Conservation (phyloP, 2,888 invertebrate genomes). For the Nesidiocoris tenuis region DNA sequence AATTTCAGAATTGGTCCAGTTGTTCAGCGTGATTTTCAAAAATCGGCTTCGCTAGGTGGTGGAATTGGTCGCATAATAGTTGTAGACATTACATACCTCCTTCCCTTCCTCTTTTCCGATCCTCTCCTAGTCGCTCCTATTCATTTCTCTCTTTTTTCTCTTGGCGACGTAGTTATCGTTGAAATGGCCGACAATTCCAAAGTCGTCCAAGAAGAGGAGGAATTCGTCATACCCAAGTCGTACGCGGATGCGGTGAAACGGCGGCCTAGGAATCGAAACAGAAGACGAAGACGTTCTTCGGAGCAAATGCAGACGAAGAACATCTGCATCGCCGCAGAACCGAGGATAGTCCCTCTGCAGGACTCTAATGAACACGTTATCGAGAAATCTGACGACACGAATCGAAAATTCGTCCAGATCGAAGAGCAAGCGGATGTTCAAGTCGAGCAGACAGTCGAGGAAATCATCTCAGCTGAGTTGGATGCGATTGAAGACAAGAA, state of each 20-base stretch:
- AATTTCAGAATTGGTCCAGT: too few relatives aligned
- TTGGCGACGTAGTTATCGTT: background rate
- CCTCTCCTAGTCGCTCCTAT: too few relatives aligned
- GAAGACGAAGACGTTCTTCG: background rate
- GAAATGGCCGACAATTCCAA: background rate
- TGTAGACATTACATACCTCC: too few relatives aligned
- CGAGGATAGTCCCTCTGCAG: background rate
- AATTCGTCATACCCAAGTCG: too few relatives aligned
- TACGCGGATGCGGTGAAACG: slow-evolving; percentile 40
- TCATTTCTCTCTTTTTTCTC: too few relatives aligned
- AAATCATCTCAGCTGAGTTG: background rate
- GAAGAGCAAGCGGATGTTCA: too few relatives aligned
- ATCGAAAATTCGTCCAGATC: too few relatives aligned
- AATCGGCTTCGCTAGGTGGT: too few relatives aligned
- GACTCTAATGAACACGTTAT: background rate
- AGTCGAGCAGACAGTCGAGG: too few relatives aligned
- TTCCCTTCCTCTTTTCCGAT: too few relatives aligned
- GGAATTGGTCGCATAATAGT: too few relatives aligned
- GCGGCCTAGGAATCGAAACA: background rate
- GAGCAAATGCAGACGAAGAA: background rate
- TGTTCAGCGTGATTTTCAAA: too few relatives aligned
- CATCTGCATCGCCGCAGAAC: background rate
- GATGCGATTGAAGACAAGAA: background rate
- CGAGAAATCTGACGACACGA: background rate
- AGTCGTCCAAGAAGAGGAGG: background rate